phyloP scores from a whole-genome alignment of 1,140 invertebrate species.

The Mamestra configurata region DNA sequence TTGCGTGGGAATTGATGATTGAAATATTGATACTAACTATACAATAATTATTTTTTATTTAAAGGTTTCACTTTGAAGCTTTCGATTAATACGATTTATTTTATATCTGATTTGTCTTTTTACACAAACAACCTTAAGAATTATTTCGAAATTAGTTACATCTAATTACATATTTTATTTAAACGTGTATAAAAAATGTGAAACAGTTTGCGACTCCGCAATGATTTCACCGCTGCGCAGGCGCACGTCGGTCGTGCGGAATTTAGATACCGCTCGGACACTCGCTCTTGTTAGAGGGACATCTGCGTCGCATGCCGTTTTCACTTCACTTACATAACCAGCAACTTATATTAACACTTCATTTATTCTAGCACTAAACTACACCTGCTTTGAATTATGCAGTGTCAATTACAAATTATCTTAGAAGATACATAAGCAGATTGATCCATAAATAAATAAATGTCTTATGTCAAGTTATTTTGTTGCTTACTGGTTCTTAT shows the following conservation, averaged over 20 bases:
- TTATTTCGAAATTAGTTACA: too few relatives aligned
- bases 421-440: neutral
- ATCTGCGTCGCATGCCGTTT: slow-evolving; percentile 66
- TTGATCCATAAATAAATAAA: neutral
- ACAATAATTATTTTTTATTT: neutral
- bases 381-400: neutral
- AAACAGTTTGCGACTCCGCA: slow-evolving; percentile 56
- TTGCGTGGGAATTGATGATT: neutral
- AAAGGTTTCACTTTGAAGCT: too few relatives aligned
- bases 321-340: slow-evolving; percentile 61
- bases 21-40: neutral
- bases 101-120: neutral
- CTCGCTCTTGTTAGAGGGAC: slow-evolving; percentile 71
- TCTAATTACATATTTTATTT: too few relatives aligned
- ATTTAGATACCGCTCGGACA: slow-evolving; percentile 75
- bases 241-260: slow-evolving; percentile 64
- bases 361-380: slow-evolving; percentile 52
- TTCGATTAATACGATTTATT: too few relatives aligned
- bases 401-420: slow-evolving; percentile 20
- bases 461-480: too few relatives aligned
- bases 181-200: neutral
- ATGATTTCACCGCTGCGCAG: slow-evolving; percentile 71
- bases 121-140: neutral
- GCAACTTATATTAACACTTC: slow-evolving; percentile 56
- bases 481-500: neutral